These are phyloP conservation scores for Ailurus styani DNA, from an alignment of 2,113 vertebrate genomes.

Conservation along the genomic window DNA sequence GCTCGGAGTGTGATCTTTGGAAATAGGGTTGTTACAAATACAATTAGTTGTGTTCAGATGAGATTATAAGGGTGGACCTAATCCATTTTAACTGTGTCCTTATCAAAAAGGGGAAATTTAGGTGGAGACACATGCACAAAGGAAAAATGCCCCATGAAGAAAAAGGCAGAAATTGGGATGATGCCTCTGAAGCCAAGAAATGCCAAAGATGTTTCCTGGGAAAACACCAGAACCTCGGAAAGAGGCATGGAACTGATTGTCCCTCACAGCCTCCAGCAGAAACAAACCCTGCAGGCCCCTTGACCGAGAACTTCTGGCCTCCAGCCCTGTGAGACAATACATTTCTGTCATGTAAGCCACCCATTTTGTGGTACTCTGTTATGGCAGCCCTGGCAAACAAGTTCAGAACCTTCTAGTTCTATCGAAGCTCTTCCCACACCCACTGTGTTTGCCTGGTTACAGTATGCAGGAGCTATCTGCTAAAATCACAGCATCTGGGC, in stretches of 20 bases:
- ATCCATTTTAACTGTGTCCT: background rate
- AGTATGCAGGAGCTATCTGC: background rate
- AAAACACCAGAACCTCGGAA: background rate
- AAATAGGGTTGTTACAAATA: background rate
- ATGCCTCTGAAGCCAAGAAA: background rate
- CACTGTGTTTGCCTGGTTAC: background rate
- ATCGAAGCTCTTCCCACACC: background rate
- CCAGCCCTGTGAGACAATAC: background rate
- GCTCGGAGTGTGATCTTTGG: too few relatives aligned
- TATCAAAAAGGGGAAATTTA: background rate
- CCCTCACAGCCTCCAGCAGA: background rate
- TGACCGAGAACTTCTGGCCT: background rate
- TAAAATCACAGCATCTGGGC: background rate
- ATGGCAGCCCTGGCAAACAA: background rate
- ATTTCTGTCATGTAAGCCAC: background rate
- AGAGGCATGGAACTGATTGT: background rate
- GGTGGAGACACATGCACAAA: background rate
- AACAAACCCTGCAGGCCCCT: background rate
- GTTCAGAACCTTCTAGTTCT: background rate
- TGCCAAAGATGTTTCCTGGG: background rate
- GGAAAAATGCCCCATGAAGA: background rate
- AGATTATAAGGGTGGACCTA: background rate
- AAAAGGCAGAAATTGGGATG: background rate
- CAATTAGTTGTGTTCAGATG: background rate
- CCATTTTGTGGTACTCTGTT: background rate